A percentile compares a stretch with the other conserved stretches of the same genome.
Evolutionary conservation across 2,888 invertebrate genomes (phyloP).

Genomic region (Disparrhopalites patrizii): DNA sequence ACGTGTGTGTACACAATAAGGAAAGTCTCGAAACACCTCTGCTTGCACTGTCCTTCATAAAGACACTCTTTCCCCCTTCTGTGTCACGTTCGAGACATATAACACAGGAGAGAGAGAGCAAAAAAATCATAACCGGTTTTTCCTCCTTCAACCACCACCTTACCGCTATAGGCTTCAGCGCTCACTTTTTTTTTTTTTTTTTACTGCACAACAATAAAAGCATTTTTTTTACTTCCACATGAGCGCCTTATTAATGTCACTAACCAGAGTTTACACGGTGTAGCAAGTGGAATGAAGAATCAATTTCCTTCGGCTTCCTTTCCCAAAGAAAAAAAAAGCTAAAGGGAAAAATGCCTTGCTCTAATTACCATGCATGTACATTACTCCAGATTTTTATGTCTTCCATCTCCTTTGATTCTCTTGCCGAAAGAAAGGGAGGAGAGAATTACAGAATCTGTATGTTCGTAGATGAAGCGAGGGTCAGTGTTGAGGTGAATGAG

Average conservation of each 20-base stretch:
- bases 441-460: too few relatives aligned
- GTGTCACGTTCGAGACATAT: too few relatives aligned
- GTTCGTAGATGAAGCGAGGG: too few relatives aligned
- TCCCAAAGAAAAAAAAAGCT: background rate
- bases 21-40: too few relatives aligned
- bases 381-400: too few relatives aligned
- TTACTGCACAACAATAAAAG: background rate
- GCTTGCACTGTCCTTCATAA: too few relatives aligned
- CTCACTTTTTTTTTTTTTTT: background rate
- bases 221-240: background rate
- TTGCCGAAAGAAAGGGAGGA: too few relatives aligned
- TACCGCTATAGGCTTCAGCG: background rate
- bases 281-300: background rate
- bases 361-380: too few relatives aligned
- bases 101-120: background rate
- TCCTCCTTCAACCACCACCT: constrained; percentile 1
- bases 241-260: background rate
- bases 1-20: background rate
- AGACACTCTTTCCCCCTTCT: too few relatives aligned
- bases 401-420: too few relatives aligned
- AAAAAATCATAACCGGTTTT: constrained; percentile 18
- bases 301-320: background rate
- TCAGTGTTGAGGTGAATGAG: too few relatives aligned
- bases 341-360: background rate
- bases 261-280: constrained; percentile 2